Conservation (phyloP, 2,888 invertebrate species). For the Ferdinandea cuprea region DNA sequence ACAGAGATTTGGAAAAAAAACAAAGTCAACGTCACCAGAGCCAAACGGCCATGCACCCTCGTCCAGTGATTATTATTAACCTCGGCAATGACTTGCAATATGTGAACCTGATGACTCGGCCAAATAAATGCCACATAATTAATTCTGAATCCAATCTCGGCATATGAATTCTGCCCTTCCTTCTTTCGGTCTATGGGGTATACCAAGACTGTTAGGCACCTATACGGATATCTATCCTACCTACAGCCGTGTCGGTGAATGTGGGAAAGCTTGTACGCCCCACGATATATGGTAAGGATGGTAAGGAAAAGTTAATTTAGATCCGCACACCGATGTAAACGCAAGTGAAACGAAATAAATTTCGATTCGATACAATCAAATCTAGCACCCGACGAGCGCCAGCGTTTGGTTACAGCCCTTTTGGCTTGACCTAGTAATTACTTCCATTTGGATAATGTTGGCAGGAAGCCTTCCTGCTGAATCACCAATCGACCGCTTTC, state of each 20-base stretch:
- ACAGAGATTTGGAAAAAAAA: constrained; percentile 19
- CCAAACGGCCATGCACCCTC: constrained; percentile 48
- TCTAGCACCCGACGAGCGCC: constrained; percentile 12
- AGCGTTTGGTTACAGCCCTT: constrained; percentile 21
- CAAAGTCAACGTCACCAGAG: constrained; percentile 8
- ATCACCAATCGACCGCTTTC: neutral
- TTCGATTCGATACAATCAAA: constrained; percentile 70
- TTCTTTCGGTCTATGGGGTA: constrained; percentile 34
- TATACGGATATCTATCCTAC: constrained; percentile 23
- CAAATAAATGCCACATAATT: constrained; percentile 68
- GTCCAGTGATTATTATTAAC: constrained; percentile 38
- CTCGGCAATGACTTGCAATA: constrained; percentile 60
- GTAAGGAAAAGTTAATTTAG: constrained; percentile 62
- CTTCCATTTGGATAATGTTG: constrained; percentile 63
- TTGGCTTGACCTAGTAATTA: constrained; percentile 72
- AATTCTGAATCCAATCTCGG: constrained; percentile 65
- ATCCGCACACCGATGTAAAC: constrained; percentile 27
- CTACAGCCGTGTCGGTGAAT: neutral
- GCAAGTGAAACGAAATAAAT: constrained; percentile 56
- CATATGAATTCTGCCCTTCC: constrained; percentile 8
- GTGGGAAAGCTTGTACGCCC: constrained; percentile 9
- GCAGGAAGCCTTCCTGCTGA: constrained; percentile 49
- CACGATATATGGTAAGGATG: constrained; percentile 25
- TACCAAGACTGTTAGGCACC: constrained; percentile 20
- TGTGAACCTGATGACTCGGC: constrained; percentile 70